Evolutionary conservation across 2,888 invertebrate genomes (phyloP).

Genomic region (Galerucella pusilla): DNA sequence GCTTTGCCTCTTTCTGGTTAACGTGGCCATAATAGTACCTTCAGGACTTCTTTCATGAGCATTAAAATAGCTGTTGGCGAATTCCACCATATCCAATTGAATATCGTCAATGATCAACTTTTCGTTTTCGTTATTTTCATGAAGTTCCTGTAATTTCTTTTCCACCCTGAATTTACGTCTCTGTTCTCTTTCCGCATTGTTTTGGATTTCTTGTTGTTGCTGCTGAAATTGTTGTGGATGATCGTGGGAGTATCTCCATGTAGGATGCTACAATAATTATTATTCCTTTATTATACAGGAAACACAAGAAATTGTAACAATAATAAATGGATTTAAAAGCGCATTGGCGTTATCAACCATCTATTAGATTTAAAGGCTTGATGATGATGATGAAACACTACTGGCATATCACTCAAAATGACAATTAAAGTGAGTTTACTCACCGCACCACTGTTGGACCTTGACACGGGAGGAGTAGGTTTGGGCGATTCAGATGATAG

Average conservation of each 20-base stretch:
- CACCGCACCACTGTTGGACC: constrained; percentile 67
- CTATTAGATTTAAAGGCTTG: no score
- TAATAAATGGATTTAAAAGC: no score
- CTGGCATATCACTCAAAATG: no score
- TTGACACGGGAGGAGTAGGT: constrained; percentile 67
- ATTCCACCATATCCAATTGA: constrained; percentile 87
- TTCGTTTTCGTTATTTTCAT: constrained; percentile 71
- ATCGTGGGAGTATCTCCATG: constrained; percentile 58
- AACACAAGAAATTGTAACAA: no score
- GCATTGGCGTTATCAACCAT: no score
- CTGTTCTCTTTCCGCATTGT: constrained; percentile 76
- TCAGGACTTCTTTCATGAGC: constrained; percentile 87
- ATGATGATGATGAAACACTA: no score
- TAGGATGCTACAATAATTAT: constrained; percentile 54
- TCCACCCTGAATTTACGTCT: constrained; percentile 87
- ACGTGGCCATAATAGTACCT: constrained; percentile 87
- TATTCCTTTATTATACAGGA: constrained; percentile 7
- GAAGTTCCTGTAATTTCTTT: constrained; percentile 85
- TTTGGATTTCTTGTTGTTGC: constrained; percentile 55
- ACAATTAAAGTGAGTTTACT: constrained; percentile 48
- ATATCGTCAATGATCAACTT: constrained; percentile 68
- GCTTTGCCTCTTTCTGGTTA: constrained; percentile 83
- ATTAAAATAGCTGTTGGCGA: constrained; percentile 94
- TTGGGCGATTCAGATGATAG: constrained; percentile 66
- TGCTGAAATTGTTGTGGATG: constrained; percentile 34